A percentile compares a stretch with the other conserved stretches of the same genome.
Evolutionary conservation across 1,140 invertebrate species (phyloP).

Genomic region (Heliconius hermathena): DNA sequence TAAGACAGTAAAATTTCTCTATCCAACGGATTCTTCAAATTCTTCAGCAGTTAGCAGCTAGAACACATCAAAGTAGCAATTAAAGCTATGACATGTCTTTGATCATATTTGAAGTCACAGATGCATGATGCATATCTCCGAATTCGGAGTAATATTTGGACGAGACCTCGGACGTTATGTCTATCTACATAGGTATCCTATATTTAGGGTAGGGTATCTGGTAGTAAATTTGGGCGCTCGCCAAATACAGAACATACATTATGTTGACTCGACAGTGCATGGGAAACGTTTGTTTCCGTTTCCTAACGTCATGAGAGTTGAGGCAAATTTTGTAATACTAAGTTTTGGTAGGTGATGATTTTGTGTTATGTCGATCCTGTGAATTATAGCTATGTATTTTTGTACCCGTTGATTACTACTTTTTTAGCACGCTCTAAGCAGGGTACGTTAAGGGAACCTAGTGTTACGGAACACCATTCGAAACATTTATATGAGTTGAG

Average conservation of each 20-base stretch:
- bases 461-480: no score
- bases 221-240: slow-evolving; percentile 71
- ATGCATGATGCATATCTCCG: neutral
- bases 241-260: slow-evolving; percentile 76
- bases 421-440: no score
- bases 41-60: neutral
- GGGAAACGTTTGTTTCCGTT: slow-evolving; percentile 44
- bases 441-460: no score
- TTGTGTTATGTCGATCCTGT: no score
- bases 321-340: slow-evolving; percentile 6
- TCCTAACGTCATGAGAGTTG: slow-evolving; percentile 8
- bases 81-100: neutral
- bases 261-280: slow-evolving; percentile 66
- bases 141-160: slow-evolving; percentile 7
- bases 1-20: neutral
- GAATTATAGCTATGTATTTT: no score
- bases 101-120: neutral
- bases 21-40: neutral
- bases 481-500: no score
- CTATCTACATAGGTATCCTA: neutral
- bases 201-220: slow-evolving; percentile 47
- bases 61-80: neutral
- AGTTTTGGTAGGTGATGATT: neutral
- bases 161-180: neutral
- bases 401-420: no score